A percentile compares a stretch with the other conserved stretches of the same genome.
Conservation (phyloP, 2,797 vertebrate genomes). For the Melopsittacus undulatus region DNA sequence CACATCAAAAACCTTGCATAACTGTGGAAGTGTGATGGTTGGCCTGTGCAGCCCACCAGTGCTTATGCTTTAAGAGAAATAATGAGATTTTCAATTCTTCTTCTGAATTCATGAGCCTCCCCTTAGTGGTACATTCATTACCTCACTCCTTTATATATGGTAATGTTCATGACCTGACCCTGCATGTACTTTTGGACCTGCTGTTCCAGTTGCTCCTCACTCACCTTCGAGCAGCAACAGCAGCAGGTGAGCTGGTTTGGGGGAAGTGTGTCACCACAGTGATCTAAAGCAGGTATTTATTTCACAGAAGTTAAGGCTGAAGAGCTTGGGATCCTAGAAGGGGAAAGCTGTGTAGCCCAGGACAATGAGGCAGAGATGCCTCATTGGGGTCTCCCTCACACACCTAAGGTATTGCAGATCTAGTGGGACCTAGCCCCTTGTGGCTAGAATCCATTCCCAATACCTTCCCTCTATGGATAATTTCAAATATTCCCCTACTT, state of each 20-base stretch:
- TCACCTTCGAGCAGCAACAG: not conserved
- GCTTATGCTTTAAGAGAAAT: not conserved
- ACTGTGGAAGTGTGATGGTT: not conserved
- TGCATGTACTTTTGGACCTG: rapidly evolving
- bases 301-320: not conserved
- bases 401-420: rapidly evolving
- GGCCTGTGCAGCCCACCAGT: not conserved
- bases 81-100: not conserved
- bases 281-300: not conserved
- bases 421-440: not conserved
- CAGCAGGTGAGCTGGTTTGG: not conserved
- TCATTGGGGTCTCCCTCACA: not conserved
- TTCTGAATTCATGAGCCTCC: not conserved
- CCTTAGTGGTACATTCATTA: not conserved
- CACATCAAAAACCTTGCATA: not conserved
- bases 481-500: not conserved
- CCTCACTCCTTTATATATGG: not conserved
- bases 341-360: not conserved
- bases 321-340: not conserved
- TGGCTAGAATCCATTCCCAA: not conserved
- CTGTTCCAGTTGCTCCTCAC: not conserved
- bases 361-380: not conserved
- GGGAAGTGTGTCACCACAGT: not conserved
- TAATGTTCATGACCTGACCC: not conserved
- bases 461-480: not conserved